Base-by-base conservation (phyloP, 1,140 invertebrate genomes). In the Leptinotarsa lineolata region DNA sequence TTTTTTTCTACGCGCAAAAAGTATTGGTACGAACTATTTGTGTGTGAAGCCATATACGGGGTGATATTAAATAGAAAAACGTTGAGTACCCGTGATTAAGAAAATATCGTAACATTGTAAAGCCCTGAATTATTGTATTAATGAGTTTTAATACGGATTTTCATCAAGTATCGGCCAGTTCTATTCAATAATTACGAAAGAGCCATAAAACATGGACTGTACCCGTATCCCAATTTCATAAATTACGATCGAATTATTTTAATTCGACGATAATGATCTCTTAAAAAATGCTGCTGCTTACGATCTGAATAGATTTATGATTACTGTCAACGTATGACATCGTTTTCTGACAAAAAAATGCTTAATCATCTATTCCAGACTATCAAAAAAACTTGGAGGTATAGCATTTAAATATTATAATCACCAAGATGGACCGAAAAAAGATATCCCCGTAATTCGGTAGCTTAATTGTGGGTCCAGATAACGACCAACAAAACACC, bases 401-500 rank as follows among this genome's bases (percentile, higher is more conserved):
- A 54, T 54, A 54, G 48, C 48, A 54, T 54, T 54, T 54, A 54
- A 65, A 65, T 65, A 68, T 68, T 68, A 68, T 68, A 68, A 68
- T 68, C 66, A 68, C 66, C 44, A 20, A 48, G 45, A 68, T 44
- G 24, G 54, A 30, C 48, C 46, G 46, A 73, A 68, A 68, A 73
- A 73, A 73, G n/a, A 63, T 61, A 20, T 66, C 60, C 46, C 68
- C 73, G 73, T 74, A 74, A 74, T 70, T 58, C 73, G 73, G 73
- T 74, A 74, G 73, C 73, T 74, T 74, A 74, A 74, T 74, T 74
- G 68, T 74, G 73, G 67, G 58, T 60, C 45, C 68, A 60, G 69
- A 74, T 74, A 70, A 70, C 70, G 70, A n/a, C 61, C 16, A 15
- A 20, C 18, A 46, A 61, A 74, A 74, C 73, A 74, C 73, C 73